phyloP scores from a whole-genome alignment of 2,888 invertebrate species.

The Tinea trinotella region DNA sequence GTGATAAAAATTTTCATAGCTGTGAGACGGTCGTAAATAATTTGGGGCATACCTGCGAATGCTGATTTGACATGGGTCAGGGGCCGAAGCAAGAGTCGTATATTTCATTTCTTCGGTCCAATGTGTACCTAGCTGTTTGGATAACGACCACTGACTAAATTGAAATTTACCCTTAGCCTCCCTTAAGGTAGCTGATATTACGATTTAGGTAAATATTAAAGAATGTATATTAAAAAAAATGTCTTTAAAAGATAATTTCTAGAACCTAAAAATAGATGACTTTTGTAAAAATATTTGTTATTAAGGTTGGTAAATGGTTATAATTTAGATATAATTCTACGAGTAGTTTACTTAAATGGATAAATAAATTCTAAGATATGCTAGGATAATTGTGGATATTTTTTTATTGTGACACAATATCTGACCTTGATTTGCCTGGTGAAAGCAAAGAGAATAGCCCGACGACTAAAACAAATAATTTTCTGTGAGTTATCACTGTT shows the following conservation, averaged over 20 bases:
- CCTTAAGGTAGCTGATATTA: slow-evolving; percentile 8
- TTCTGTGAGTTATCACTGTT: too few species aligned
- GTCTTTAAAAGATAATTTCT: not conserved
- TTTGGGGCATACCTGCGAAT: slow-evolving; percentile 65
- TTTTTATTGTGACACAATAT: too few species aligned
- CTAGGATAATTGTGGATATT: too few species aligned
- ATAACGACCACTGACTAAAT: slow-evolving; percentile 53
- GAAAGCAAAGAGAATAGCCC: too few species aligned
- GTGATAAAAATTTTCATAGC: slow-evolving; percentile 62
- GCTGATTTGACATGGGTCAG: slow-evolving; percentile 69
- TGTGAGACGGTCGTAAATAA: slow-evolving; percentile 61
- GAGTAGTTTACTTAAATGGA: too few species aligned
- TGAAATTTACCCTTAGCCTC: slow-evolving; percentile 42
- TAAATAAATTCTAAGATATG: too few species aligned
- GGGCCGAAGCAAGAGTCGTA: slow-evolving; percentile 33
- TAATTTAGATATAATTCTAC: too few species aligned
- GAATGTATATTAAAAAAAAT: not conserved
- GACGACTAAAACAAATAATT: too few species aligned
- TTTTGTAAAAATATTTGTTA: too few species aligned
- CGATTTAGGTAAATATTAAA: slow-evolving; percentile 9
- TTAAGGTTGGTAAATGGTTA: too few species aligned
- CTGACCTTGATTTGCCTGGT: too few species aligned
- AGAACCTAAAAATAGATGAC: too few species aligned
- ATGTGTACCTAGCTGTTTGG: slow-evolving; percentile 26
- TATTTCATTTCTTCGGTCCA: slow-evolving; percentile 56